Conservation (phyloP, 1,140 invertebrate genomes). For the Augochlora pura region DNA sequence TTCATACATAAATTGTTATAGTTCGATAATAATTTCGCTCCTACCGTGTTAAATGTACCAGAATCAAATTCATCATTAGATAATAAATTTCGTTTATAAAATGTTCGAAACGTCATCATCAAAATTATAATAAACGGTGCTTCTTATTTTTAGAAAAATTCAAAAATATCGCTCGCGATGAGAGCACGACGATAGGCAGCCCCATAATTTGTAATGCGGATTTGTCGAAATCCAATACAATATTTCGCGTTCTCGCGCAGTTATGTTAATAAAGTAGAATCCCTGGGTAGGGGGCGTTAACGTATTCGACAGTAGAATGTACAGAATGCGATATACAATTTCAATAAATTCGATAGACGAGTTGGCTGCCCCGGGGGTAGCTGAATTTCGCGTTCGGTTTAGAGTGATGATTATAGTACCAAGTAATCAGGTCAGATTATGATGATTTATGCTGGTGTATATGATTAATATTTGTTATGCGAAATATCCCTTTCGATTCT, state of each 20-base stretch:
- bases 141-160: too few species aligned
- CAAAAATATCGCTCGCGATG: too few species aligned
- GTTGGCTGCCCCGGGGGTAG: slow-evolving; percentile 10
- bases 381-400: not conserved
- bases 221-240: slow-evolving; percentile 43
- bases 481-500: too few species aligned
- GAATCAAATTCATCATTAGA: too few species aligned
- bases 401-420: not conserved
- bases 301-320: slow-evolving; percentile 3
- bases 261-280: slow-evolving; percentile 44
- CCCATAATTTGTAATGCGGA: slow-evolving; percentile 32
- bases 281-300: not conserved
- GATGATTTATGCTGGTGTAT: not conserved
- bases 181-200: too few species aligned
- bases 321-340: slow-evolving; percentile 21
- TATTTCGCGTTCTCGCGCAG: slow-evolving; percentile 37
- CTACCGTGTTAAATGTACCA: too few species aligned
- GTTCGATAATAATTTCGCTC: too few species aligned
- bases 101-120: too few species aligned
- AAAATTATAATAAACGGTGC: too few species aligned
- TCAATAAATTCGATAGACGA: slow-evolving; percentile 10
- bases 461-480: not conserved
- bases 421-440: slow-evolving; percentile 8
- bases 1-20: too few species aligned
- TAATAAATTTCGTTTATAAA: too few species aligned